Conservation (phyloP, 2,888 invertebrate species). For the Rhimphoctona megacephalus region DNA sequence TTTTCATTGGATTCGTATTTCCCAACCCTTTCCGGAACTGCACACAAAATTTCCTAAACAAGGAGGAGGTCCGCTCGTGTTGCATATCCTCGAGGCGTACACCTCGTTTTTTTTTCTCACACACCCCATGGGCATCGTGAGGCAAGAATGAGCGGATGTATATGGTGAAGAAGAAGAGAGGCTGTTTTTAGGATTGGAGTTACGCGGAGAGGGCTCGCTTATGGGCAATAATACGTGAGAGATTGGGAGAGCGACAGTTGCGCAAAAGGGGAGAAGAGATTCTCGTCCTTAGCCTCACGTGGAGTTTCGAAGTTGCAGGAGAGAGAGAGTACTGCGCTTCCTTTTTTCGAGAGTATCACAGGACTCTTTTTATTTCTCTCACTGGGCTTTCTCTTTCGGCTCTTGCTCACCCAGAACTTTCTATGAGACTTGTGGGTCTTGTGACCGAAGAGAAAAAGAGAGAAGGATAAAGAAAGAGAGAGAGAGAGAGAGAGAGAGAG, state of each 20-base stretch:
- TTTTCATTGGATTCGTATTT: not conserved
- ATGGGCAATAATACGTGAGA: constrained; percentile 62
- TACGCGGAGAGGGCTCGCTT: constrained; percentile 40
- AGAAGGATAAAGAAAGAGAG: constrained; percentile 47
- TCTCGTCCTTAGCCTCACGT: constrained; percentile 58
- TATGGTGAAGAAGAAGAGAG: not conserved
- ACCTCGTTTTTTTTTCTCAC: constrained; percentile 51
- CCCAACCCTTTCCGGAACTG: constrained; percentile 1
- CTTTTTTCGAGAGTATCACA: constrained; percentile 54
- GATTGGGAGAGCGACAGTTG: constrained; percentile 78
- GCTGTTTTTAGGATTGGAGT: not conserved
- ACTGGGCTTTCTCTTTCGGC: constrained; percentile 44
- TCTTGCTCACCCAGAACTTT: constrained; percentile 45
- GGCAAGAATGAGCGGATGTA: constrained; percentile 31
- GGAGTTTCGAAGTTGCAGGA: constrained; percentile 24
- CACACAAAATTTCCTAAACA: constrained; percentile 2
- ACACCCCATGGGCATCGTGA: not conserved
- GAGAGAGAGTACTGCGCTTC: constrained; percentile 39
- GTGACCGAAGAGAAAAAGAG: constrained; percentile 23
- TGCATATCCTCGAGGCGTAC: constrained; percentile 27
- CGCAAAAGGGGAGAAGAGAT: constrained; percentile 77
- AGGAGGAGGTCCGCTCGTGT: constrained; percentile 41
- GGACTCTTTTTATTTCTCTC: constrained; percentile 43
- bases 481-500: constrained; percentile 10
- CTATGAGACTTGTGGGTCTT: constrained; percentile 27